Evolutionary conservation across 2,888 invertebrate species (phyloP), one percentile per base, ranked within the genome.

Genomic region (Notodonta dromedarius): DNA sequence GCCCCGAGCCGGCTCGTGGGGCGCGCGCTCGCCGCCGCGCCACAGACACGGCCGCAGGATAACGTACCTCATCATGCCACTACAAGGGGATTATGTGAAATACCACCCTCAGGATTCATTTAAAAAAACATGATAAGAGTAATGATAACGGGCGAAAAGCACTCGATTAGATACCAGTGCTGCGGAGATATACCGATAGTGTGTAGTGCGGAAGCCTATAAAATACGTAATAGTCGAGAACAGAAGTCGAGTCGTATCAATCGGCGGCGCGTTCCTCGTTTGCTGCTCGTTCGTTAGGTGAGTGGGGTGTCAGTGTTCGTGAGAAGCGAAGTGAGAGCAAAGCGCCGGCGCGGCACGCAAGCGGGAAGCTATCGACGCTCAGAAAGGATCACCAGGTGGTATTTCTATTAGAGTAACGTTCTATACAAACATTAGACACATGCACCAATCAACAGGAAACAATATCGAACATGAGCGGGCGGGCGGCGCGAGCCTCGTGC

Each of bases 401-500:
- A 90, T 90, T 91, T 91, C 91, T 77, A 71, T 56, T 72, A 76
- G 76, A 81, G 78, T 78, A 78, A 81, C 55, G 74, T 77, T 78
- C 85, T 90, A 87, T 78, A 88, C 88, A 90, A 80, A 82, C 76
- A 88, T 84, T 83, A 88, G 87, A 86, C 77, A 83, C 91, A 91
- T 91, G 91, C 91, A 86, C 81, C 87, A 83, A 80, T 79, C 77
- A 79, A 82, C 73, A 77, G 75, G 80, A 76, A 77, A 74, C 77
- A 74, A 73, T 71, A 65, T 72, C 73, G 51, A 72, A 74, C 63
- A 71, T 64, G 65, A 69, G 72, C 73, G 74, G 71, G 73, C 70
- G 75, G 72, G 71, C 73, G 73, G 65, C 81, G 82, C 70, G 73
- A 83, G 85, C 71, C 76, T 74, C 75, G 72, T 80, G 83, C 81